Base-by-base conservation (phyloP, 1,140 invertebrate genomes). In the Streblospio benedicti region DNA sequence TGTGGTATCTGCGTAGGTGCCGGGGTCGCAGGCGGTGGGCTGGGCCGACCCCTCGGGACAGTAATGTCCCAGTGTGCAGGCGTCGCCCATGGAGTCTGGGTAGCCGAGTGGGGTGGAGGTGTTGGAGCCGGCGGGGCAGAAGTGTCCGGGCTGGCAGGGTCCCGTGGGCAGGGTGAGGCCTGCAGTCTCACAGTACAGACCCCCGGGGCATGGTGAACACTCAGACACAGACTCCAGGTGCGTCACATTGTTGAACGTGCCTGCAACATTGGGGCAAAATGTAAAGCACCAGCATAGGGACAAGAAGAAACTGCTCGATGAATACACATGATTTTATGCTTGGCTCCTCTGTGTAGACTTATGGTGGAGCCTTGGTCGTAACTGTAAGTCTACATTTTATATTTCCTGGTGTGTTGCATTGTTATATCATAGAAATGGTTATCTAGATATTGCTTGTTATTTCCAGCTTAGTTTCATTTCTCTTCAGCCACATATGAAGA, bases 21-120 rank as follows among this genome's bases (percentile, higher is more conserved):
- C 71, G 28, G 69, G 66, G 27, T 68, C 68, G 58, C 74, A 76
- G 2, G 60, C 62, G 6, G 57, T 53, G n/a, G 65, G 59, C 28
- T 60, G 45, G 32, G 64, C 64, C 6, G 70, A 71, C 16, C 73
- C 73, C 2, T 52, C 49, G 16, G 68, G 70, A 59, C 73, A 75
- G 59, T 68, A 74, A 4, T 33, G 56, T 6, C 73, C 72, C 28
- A 49, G 60, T n/a, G 67, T 64, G 57, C 69, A 72, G 44, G 70
- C 65, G 56, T 67, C 62, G 4, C 70, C 69, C n/a, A 67, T 70
- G 27, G 44, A 54, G 12, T 64, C 65, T 57, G 71, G 68, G 25
- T 61, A 63, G 27, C 71, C 71, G 31, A 68, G 65, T 3, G 69
- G 61, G 30, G 61, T 60, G 9, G 60, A 55, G n/a, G n/a, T n/a